phyloP scores from a whole-genome alignment of 2,888 invertebrate species.

The Sphinx pinastri region DNA sequence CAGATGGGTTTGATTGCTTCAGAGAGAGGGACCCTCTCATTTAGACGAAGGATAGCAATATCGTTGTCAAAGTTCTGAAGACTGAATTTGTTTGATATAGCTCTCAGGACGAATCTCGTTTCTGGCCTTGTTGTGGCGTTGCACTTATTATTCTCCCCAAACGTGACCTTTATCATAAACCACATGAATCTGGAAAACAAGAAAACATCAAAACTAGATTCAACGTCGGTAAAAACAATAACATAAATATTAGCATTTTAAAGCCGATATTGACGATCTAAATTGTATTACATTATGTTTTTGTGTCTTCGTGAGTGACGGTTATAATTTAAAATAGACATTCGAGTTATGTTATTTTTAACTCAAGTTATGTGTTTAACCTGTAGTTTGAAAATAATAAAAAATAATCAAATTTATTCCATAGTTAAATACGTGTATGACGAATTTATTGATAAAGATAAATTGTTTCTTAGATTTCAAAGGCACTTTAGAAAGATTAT shows the following conservation, averaged over 20 bases:
- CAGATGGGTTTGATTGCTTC: constrained; percentile 93
- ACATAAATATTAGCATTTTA: constrained; percentile 25
- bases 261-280: constrained; percentile 6
- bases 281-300: background rate
- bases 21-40: constrained; percentile 91
- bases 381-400: too few species aligned
- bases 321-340: background rate
- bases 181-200: constrained; percentile 90
- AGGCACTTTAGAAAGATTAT: background rate
- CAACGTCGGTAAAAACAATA: constrained; percentile 21
- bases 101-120: constrained; percentile 90
- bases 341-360: background rate
- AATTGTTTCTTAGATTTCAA: background rate
- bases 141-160: constrained; percentile 94
- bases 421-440: too few species aligned
- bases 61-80: constrained; percentile 95
- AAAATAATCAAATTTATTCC: too few species aligned
- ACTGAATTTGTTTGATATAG: constrained; percentile 91
- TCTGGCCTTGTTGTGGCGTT: constrained; percentile 88
- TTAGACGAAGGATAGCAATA: constrained; percentile 91
- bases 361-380: too few species aligned
- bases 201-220: constrained; percentile 25
- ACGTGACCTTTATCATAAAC: constrained; percentile 95
- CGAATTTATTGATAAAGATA: too few species aligned
- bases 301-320: background rate